A percentile compares a stretch with the other conserved stretches of the same genome.
These are phyloP conservation scores for Sthenelais limicola DNA, from an alignment of 2,888 invertebrate species.

Conservation along the genomic window DNA sequence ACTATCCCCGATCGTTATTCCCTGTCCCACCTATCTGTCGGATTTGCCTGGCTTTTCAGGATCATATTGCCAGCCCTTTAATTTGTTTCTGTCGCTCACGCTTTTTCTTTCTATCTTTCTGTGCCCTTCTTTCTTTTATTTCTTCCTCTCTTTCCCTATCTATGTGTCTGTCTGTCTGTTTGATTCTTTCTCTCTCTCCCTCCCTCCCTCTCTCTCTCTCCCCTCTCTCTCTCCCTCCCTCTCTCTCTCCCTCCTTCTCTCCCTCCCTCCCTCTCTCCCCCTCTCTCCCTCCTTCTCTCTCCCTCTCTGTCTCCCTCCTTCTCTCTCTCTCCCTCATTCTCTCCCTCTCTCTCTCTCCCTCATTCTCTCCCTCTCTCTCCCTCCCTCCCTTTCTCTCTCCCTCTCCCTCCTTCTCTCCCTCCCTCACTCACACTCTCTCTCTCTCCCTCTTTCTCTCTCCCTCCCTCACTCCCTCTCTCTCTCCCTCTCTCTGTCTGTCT, in stretches of 20 bases:
- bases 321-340: neutral
- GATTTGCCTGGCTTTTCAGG: no score
- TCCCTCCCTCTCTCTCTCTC: neutral
- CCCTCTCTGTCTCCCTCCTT: neutral
- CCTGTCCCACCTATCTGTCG: no score
- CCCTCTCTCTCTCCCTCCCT: neutral
- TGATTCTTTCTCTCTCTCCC: constrained; percentile 12
- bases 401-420: neutral
- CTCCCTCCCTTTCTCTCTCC: neutral
- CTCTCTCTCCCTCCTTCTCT: neutral
- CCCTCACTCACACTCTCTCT: neutral
- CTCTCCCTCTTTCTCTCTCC: neutral
- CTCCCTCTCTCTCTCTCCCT: neutral
- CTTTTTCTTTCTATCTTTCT: no score
- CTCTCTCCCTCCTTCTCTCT: constrained; percentile 6
- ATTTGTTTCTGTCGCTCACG: no score
- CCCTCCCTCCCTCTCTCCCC: neutral
- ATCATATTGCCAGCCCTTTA: no score
- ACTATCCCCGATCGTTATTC: no score
- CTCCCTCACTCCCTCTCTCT: neutral
- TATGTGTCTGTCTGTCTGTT: no score
- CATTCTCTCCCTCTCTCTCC: neutral
- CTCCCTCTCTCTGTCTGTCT: neutral
- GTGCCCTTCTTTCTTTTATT: no score
- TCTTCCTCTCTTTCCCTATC: no score